A percentile compares a stretch with the other conserved stretches of the same genome.
Conservation (phyloP, 2,113 vertebrate species). For the Pteropus alecto region DNA sequence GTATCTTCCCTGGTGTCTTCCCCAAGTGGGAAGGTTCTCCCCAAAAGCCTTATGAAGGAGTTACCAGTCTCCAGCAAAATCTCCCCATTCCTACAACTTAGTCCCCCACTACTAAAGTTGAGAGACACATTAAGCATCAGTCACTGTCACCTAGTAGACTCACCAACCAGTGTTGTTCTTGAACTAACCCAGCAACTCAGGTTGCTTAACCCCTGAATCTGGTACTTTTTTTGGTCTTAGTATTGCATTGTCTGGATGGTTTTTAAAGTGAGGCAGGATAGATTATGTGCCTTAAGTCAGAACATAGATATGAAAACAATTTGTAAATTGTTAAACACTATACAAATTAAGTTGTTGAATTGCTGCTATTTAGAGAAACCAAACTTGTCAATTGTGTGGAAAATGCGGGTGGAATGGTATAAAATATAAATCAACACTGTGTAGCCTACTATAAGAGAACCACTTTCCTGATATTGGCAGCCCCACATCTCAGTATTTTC, state of each 20-base stretch:
- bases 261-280: neutral
- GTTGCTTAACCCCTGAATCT: neutral
- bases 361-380: conserved; percentile 32
- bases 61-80: neutral
- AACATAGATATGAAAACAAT: neutral
- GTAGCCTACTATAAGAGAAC: neutral
- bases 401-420: neutral
- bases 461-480: neutral
- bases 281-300: neutral
- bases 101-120: neutral
- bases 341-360: neutral
- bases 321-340: conserved; percentile 16
- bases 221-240: neutral
- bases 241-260: neutral
- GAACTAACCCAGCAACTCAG: neutral
- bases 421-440: neutral
- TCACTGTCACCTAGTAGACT: neutral
- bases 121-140: neutral
- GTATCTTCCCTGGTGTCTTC: neutral
- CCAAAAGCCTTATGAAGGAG: neutral
- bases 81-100: neutral
- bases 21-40: neutral
- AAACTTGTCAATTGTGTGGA: conserved; percentile 11
- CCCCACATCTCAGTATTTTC: neutral
- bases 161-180: neutral